Percentiles rank a stretch among this genome's conserved stretches.
These are phyloP conservation scores for Boulengeromyrus knoepffleri DNA, from an alignment of 2,113 vertebrate genomes.

Conservation along the genomic window DNA sequence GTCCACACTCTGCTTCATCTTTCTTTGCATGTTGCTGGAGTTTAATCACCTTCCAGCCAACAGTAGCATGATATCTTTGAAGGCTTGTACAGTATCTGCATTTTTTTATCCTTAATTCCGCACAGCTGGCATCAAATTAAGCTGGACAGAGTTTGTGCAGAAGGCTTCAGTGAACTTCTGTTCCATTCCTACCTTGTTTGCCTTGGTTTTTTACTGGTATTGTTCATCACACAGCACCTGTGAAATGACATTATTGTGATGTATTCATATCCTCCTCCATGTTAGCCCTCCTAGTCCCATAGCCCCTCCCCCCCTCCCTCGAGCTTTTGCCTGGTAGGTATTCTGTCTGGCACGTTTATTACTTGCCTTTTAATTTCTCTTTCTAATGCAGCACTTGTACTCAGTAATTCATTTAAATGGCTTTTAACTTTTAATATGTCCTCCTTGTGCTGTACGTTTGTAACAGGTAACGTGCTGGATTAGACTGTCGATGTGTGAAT, in stretches of 20 bases:
- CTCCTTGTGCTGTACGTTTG: not conserved
- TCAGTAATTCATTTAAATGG: constrained; percentile 4
- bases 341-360: not conserved
- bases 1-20: not conserved
- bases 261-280: not conserved
- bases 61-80: not conserved
- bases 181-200: not conserved
- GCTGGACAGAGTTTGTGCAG: not conserved
- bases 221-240: constrained; percentile 12
- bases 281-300: not conserved
- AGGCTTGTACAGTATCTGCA: not conserved
- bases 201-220: not conserved
- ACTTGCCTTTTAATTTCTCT: not conserved
- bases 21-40: not conserved
- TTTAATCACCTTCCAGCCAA: not conserved
- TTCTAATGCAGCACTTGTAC: not conserved
- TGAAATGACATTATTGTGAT: not conserved
- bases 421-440: not conserved
- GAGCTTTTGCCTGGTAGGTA: not conserved
- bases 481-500: not conserved
- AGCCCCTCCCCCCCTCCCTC: not conserved
- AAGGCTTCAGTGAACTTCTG: not conserved
- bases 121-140: not conserved
- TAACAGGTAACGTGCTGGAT: not conserved
- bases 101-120: not conserved